These are phyloP conservation scores for Daubentonia madagascariensis DNA, from an alignment of 2,113 vertebrate genomes.

Conservation along the genomic window DNA sequence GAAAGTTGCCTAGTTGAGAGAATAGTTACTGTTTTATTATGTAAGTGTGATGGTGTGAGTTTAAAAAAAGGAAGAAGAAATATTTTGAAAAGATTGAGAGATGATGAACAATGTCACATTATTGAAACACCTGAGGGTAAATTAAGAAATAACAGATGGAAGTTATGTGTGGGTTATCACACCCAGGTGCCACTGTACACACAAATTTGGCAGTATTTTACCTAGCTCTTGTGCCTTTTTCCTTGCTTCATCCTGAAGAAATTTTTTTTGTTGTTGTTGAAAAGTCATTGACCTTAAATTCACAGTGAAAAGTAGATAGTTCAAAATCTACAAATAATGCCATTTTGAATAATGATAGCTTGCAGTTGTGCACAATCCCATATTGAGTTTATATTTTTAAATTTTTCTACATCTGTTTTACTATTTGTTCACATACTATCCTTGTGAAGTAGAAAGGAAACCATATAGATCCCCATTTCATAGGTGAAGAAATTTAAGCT, in stretches of 20 bases:
- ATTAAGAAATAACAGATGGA: constrained; percentile 64
- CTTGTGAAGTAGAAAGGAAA: background rate
- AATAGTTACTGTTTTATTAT: constrained; percentile 51
- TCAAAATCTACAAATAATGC: constrained; percentile 4
- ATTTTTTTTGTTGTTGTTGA: background rate
- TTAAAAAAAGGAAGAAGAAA: constrained; percentile 57
- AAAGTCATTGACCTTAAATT: background rate
- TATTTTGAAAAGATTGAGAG: constrained; percentile 70
- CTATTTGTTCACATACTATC: background rate
- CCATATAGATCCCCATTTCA: background rate
- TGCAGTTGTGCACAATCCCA: background rate
- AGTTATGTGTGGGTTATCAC: constrained; percentile 44
- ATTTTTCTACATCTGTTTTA: background rate
- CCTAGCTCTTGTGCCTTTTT: background rate
- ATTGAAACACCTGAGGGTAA: constrained; percentile 67
- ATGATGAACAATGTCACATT: constrained; percentile 54
- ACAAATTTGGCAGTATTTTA: background rate
- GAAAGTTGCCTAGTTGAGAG: constrained; percentile 23
- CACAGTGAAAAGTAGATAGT: background rate
- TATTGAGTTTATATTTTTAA: background rate
- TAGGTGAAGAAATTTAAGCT: background rate
- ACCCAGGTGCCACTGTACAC: constrained; percentile 22
- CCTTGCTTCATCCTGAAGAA: background rate
- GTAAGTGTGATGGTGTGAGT: constrained; percentile 48
- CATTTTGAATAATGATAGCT: background rate